Evolutionary conservation across 2,797 vertebrate species (phyloP).

Genomic region (Danio kyathit): DNA sequence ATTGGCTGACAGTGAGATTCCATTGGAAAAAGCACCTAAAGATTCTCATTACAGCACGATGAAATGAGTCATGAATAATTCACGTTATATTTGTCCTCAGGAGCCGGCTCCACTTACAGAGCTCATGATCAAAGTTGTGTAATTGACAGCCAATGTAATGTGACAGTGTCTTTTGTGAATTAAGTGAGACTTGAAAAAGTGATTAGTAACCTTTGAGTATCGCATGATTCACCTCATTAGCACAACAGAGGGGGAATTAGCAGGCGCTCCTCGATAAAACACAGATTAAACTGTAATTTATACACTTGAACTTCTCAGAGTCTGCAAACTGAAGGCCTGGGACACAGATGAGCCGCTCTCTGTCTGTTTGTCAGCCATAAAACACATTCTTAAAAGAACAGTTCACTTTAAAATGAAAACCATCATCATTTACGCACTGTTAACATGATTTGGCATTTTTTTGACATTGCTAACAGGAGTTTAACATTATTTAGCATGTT

Average conservation of each 20-base stretch:
- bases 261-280: conserved; percentile 28
- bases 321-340: conserved; percentile 34
- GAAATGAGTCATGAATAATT: conserved; percentile 19
- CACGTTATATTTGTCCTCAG: not conserved
- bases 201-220: conserved; percentile 32
- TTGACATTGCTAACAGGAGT: too few species aligned
- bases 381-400: too few species aligned
- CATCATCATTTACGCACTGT: too few species aligned
- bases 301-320: conserved; percentile 60
- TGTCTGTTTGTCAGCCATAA: not conserved
- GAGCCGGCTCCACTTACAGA: conserved; percentile 21
- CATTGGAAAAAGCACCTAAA: conserved; percentile 12
- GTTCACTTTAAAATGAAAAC: too few species aligned
- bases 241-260: conserved; percentile 44
- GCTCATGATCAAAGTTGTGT: conserved; percentile 3
- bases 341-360: conserved; percentile 2
- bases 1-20: conserved; percentile 32
- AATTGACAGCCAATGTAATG: conserved; percentile 24
- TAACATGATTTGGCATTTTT: too few species aligned
- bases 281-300: conserved; percentile 49
- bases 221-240: conserved; percentile 42
- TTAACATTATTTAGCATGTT: too few species aligned
- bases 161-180: conserved; percentile 35
- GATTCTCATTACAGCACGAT: conserved; percentile 25
- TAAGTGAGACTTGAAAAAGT: conserved; percentile 31